phyloP scores from a whole-genome alignment of 2,113 vertebrate species.

The Campylomormyrus tamandua region DNA sequence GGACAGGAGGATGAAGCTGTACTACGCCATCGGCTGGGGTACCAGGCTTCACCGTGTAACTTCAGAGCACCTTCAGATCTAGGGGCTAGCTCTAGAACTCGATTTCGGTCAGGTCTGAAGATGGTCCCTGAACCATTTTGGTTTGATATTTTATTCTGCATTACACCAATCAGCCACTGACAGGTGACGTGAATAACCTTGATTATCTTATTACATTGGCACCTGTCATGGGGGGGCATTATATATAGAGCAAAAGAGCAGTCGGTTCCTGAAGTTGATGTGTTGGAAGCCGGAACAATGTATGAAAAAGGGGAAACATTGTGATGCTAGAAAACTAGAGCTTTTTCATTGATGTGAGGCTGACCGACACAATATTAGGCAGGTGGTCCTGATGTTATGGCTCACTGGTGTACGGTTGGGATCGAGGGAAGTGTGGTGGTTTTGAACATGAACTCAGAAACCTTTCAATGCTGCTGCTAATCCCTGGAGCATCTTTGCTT shows the following conservation, averaged over 20 bases:
- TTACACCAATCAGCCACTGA: background rate
- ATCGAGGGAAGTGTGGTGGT: background rate
- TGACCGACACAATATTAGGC: no score
- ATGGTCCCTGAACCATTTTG: background rate
- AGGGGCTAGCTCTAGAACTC: background rate
- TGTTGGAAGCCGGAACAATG: background rate
- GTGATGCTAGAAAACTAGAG: background rate
- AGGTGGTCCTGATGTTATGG: no score
- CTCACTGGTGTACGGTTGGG: no score
- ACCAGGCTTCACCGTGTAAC: background rate
- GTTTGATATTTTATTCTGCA: background rate
- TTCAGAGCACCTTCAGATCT: background rate
- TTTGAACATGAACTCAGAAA: background rate
- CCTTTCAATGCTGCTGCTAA: background rate
- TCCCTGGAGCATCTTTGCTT: background rate
- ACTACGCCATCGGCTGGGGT: constrained; percentile 82
- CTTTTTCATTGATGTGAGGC: no score
- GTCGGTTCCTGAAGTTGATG: background rate
- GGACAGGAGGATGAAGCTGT: constrained; percentile 73
- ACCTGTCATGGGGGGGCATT: background rate
- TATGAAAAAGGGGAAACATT: background rate
- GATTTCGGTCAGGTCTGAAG: background rate
- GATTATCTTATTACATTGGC: background rate
- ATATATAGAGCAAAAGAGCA: background rate
- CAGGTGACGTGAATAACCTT: background rate